Conservation (phyloP, 1,140 invertebrate species). For the Hypothenemus hampei region DNA sequence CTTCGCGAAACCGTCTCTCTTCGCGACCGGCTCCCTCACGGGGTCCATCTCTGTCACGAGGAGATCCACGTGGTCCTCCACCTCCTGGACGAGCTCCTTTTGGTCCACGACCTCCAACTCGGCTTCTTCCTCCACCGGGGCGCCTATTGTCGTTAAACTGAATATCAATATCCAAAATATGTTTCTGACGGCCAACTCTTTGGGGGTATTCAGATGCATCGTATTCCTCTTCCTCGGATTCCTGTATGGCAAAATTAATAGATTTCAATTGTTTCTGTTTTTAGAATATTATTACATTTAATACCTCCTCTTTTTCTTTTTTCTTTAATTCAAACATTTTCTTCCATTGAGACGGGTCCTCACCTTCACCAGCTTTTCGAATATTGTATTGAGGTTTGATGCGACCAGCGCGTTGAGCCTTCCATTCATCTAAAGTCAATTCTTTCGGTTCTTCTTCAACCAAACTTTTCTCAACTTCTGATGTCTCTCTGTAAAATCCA, state of each 20-base stretch:
- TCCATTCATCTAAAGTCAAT: constrained; percentile 86
- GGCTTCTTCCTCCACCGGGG: constrained; percentile 58
- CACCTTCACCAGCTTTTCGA: constrained; percentile 87
- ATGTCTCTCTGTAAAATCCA: constrained; percentile 41
- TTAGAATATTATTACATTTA: background rate
- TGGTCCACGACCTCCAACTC: constrained; percentile 47
- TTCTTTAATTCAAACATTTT: constrained; percentile 82
- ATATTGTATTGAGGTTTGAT: constrained; percentile 82
- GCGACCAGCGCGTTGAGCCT: constrained; percentile 66
- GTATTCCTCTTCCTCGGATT: constrained; percentile 60
- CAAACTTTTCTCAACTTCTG: constrained; percentile 49
- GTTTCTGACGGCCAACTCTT: constrained; percentile 81
- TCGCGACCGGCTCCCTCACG: constrained; percentile 11
- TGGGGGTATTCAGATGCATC: constrained; percentile 78
- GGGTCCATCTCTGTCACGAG: constrained; percentile 32
- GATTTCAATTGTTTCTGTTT: background rate
- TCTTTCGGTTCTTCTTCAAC: constrained; percentile 73
- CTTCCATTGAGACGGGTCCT: constrained; percentile 87
- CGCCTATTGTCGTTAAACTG: constrained; percentile 80
- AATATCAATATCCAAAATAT: constrained; percentile 82
- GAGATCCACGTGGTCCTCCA: constrained; percentile 33
- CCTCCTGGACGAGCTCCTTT: constrained; percentile 35
- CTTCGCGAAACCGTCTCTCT: constrained; percentile 40
- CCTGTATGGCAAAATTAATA: constrained; percentile 24
- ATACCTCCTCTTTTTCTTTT: constrained; percentile 70